Conservation (phyloP, 30 jellyfish, hydroid and myxozoan species). For the Hydra vulgaris region DNA sequence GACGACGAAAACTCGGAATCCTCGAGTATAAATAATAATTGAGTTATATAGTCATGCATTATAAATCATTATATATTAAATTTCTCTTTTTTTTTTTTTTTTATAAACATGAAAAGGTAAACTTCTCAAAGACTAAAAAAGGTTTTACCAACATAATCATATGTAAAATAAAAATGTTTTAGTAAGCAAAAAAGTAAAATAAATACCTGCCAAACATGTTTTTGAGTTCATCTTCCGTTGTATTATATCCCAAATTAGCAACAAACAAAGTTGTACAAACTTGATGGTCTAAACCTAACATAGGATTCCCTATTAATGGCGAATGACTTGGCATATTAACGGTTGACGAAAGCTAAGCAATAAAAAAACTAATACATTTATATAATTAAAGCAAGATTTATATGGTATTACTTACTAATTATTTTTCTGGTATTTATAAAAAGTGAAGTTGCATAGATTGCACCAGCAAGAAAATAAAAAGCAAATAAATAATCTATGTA, state of each 20-base stretch:
- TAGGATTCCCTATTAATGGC: constrained; percentile 16
- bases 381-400: too few species aligned
- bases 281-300: constrained; percentile 21
- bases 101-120: not conserved
- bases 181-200: constrained; percentile 1
- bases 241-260: constrained; percentile 70
- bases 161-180: not conserved
- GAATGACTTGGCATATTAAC: constrained; percentile 12
- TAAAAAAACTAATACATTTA: not conserved
- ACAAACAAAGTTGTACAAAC: constrained; percentile 80
- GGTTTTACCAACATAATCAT: not conserved
- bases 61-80: too few species aligned
- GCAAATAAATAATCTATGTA: too few species aligned
- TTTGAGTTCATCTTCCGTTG: constrained; percentile 87
- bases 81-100: not conserved
- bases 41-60: not conserved
- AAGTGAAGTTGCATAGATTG: too few species aligned
- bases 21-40: constrained; percentile 16
- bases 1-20: constrained; percentile 74
- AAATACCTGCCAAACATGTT: constrained; percentile 52
- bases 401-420: too few species aligned
- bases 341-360: constrained; percentile 10
- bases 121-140: not conserved
- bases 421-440: too few species aligned
- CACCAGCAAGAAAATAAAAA: too few species aligned